Evolutionary conservation across 2,113 vertebrate genomes (phyloP).

Genomic region (Pachyramphus minor): DNA sequence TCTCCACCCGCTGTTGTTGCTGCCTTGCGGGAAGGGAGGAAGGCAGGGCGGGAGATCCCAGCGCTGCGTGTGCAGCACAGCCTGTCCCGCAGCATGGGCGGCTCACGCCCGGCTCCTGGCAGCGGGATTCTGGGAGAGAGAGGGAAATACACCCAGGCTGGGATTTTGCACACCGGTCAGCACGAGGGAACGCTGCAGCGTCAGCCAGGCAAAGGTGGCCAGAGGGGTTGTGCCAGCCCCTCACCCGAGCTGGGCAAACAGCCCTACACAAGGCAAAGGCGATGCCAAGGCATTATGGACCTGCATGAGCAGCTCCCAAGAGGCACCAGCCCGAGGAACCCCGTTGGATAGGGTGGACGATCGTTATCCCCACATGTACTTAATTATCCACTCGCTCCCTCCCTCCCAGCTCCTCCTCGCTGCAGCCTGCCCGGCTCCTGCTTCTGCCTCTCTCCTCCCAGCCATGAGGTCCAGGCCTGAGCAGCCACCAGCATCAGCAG

Average conservation of each 20-base stretch:
- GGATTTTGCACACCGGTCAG: rapidly evolving
- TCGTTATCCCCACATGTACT: not conserved
- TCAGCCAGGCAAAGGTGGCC: rapidly evolving
- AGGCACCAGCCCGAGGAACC: not conserved
- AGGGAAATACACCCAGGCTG: rapidly evolving
- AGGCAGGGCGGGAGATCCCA: no score
- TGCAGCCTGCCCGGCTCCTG: not conserved
- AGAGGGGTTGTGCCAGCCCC: not conserved
- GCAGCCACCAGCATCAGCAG: not conserved
- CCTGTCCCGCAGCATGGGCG: rapidly evolving
- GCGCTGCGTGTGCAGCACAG: rapidly evolving
- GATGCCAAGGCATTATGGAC: rapidly evolving
- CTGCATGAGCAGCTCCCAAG: not conserved
- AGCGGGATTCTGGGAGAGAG: rapidly evolving
- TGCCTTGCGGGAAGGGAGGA: rapidly evolving
- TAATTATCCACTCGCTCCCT: not conserved
- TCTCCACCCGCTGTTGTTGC: rapidly evolving
- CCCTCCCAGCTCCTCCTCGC: not conserved
- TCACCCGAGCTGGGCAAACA: not conserved
- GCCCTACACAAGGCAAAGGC: rapidly evolving
- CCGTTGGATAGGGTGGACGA: not conserved
- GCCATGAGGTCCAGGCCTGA: rapidly evolving
- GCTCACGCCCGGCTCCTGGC: not conserved
- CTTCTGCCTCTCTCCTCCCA: not conserved
- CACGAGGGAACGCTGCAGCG: not conserved